These are phyloP conservation scores for Elephas maximus DNA, from an alignment of 2,113 vertebrate species.

Conservation along the genomic window DNA sequence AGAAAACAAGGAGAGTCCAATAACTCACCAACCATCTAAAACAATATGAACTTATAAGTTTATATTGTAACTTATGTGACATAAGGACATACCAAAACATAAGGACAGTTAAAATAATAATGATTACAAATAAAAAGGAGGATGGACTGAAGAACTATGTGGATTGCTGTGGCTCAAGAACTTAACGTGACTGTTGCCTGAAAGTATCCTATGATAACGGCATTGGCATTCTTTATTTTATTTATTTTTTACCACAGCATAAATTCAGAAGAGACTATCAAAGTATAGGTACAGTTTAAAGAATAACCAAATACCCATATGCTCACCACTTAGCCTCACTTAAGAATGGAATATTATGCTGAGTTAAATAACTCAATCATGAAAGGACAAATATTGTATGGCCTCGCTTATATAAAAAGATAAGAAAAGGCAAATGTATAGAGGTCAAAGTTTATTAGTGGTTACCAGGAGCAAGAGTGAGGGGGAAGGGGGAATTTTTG, in stretches of 20 bases:
- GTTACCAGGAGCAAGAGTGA: neutral
- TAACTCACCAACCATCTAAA: slow-evolving; percentile 38
- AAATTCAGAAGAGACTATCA: slow-evolving; percentile 28
- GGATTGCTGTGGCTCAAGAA: neutral
- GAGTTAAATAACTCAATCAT: neutral
- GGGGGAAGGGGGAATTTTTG: neutral
- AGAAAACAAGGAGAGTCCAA: slow-evolving; percentile 34
- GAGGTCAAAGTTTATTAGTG: neutral
- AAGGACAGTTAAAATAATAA: slow-evolving; percentile 14
- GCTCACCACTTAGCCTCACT: neutral
- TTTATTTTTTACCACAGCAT: neutral
- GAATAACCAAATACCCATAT: neutral
- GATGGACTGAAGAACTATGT: neutral
- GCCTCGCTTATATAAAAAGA: neutral
- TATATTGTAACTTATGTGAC: slow-evolving; percentile 15
- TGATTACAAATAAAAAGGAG: slow-evolving; percentile 40
- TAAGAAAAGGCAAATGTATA: neutral
- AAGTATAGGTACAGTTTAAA: slow-evolving; percentile 51
- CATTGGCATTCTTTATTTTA: slow-evolving; percentile 7
- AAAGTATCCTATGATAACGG: slow-evolving; percentile 28
- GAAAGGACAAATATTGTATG: neutral
- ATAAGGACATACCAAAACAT: neutral
- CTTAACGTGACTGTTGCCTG: neutral
- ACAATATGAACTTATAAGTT: slow-evolving; percentile 4
- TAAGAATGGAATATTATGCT: slow-evolving; percentile 45